phyloP scores from a whole-genome alignment of 2,797 vertebrate genomes.

The Choloepus didactylus region DNA sequence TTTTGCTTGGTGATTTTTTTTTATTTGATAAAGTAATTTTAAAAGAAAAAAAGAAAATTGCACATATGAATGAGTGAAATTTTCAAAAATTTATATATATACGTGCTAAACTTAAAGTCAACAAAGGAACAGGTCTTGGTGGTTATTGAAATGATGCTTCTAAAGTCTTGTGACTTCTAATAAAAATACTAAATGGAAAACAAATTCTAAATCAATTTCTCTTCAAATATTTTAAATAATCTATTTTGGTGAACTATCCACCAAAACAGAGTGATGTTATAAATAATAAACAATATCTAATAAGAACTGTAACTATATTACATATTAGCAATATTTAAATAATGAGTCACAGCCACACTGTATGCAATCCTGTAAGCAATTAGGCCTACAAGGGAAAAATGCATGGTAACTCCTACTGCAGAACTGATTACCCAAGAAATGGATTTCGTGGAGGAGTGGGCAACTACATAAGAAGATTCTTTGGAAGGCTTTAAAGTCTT shows the following conservation, averaged over 20 bases:
- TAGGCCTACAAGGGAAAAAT: not conserved
- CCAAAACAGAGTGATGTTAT: slow-evolving; percentile 54
- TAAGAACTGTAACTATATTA: slow-evolving; percentile 64
- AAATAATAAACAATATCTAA: slow-evolving; percentile 73
- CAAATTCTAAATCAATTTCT: slow-evolving; percentile 73
- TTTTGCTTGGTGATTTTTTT: too few relatives aligned
- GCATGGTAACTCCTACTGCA: not conserved
- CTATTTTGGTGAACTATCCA: slow-evolving; percentile 70
- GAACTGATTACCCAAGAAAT: not conserved
- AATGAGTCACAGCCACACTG: not conserved
- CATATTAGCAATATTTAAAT: slow-evolving; percentile 45
- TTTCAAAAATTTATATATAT: not conserved
- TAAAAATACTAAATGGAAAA: slow-evolving; percentile 71
- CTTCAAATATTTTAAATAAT: slow-evolving; percentile 75
- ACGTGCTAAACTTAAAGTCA: slow-evolving; percentile 12
- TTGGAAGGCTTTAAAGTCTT: slow-evolving; percentile 50
- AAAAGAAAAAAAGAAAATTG: not conserved
- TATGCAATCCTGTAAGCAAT: not conserved
- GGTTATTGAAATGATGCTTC: slow-evolving; percentile 56
- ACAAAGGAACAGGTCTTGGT: not conserved
- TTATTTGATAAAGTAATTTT: too few relatives aligned
- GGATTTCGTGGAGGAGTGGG: not conserved
- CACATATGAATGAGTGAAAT: not conserved
- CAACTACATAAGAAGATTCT: not conserved
- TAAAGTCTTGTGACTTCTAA: slow-evolving; percentile 66